These are phyloP conservation scores for Bombyx huttoni DNA, from an alignment of 2,888 invertebrate species.

Conservation along the genomic window DNA sequence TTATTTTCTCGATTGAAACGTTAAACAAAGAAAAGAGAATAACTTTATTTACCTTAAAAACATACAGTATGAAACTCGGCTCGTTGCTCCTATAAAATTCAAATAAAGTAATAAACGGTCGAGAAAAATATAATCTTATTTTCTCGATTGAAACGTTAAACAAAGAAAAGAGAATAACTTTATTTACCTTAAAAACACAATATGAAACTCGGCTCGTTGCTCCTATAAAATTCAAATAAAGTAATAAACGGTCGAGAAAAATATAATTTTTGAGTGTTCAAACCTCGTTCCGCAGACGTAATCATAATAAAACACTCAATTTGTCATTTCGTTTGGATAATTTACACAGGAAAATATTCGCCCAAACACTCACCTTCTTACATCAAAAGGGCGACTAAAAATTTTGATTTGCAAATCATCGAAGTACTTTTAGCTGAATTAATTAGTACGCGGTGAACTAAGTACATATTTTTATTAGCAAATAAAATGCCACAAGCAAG, in stretches of 20 bases:
- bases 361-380: not conserved
- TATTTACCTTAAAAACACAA: too few species aligned
- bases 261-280: slow-evolving; percentile 5
- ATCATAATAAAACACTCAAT: slow-evolving; percentile 7
- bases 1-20: too few species aligned
- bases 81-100: not conserved
- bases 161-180: too few species aligned
- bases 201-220: not conserved
- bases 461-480: too few species aligned
- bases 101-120: slow-evolving; percentile 2
- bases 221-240: slow-evolving; percentile 2
- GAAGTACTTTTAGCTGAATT: too few species aligned
- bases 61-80: not conserved
- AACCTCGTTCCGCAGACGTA: slow-evolving; percentile 5
- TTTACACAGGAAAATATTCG: slow-evolving; percentile 5
- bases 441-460: too few species aligned
- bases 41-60: too few species aligned
- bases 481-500: too few species aligned
- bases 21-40: too few species aligned
- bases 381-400: too few species aligned
- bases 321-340: slow-evolving; percentile 6
- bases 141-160: too few species aligned
- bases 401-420: too few species aligned
- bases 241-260: slow-evolving; percentile 2
- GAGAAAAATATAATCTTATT: not conserved